Conservation (phyloP, 2,888 invertebrate species). For the Protonemura montana region DNA sequence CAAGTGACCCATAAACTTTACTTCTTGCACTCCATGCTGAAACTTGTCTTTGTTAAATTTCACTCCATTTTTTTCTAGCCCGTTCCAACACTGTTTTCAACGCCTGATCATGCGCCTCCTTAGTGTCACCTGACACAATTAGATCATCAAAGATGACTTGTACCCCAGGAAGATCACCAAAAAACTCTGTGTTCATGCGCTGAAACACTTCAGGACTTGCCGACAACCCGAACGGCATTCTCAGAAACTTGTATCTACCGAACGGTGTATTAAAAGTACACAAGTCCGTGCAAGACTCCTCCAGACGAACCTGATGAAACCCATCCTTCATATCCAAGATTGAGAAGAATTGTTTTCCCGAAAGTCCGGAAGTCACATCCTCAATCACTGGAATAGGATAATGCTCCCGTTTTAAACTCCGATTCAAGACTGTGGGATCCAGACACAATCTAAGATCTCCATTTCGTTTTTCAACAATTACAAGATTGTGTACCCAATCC, state of each 20-base stretch:
- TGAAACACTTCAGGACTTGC: conserved; percentile 44
- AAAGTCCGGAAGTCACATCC: conserved; percentile 34
- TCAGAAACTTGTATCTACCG: conserved; percentile 44
- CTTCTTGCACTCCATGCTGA: conserved; percentile 4
- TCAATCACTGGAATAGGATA: conserved; percentile 40
- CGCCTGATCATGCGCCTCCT: conserved; percentile 36
- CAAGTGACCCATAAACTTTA: conserved; percentile 41
- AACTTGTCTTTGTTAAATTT: conserved; percentile 42
- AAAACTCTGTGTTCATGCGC: conserved; percentile 8
- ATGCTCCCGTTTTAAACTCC: conserved; percentile 34
- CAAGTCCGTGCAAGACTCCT: conserved; percentile 34
- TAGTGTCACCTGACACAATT: conserved; percentile 30
- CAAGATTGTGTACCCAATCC: conserved; percentile 47
- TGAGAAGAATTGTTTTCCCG: conserved; percentile 34
- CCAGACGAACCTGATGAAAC: conserved; percentile 43
- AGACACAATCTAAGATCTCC: conserved; percentile 45
- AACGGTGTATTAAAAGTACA: conserved; percentile 44
- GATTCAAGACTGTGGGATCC: conserved; percentile 44
- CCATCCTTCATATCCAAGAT: conserved; percentile 44
- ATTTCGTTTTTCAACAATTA: conserved; percentile 46
- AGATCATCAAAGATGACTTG: conserved; percentile 43
- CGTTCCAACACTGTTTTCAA: conserved; percentile 39
- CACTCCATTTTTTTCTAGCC: conserved; percentile 27
- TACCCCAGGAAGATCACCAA: conserved; percentile 41
- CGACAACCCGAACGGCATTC: conserved; percentile 41